Percentiles rank a stretch among this genome's conserved stretches.
Evolutionary conservation across 2,113 vertebrate genomes (phyloP).

Genomic region (Climacteris rufus): DNA sequence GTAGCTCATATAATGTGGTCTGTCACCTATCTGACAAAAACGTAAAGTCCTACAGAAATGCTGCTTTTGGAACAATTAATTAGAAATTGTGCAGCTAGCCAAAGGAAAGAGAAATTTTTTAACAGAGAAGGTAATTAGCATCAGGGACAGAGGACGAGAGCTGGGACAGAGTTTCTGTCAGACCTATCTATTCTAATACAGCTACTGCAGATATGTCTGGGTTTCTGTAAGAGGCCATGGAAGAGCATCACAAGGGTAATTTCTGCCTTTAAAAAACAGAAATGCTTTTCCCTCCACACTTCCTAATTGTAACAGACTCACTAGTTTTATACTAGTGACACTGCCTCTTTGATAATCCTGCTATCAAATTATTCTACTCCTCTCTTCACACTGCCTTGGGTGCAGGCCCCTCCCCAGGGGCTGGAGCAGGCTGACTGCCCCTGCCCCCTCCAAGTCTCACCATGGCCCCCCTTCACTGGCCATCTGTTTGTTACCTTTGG

Average conservation of each 20-base stretch:
- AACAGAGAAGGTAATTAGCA: neutral
- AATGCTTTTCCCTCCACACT: neutral
- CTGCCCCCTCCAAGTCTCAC: neutral
- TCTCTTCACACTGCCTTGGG: neutral
- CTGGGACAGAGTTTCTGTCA: neutral
- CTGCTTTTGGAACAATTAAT: neutral
- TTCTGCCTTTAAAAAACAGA: neutral
- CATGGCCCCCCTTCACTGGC: rapidly evolving
- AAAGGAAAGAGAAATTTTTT: neutral
- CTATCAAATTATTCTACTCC: neutral
- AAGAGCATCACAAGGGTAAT: neutral
- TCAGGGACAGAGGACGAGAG: neutral
- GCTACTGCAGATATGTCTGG: neutral
- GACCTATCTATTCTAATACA: neutral
- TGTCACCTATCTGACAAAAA: neutral
- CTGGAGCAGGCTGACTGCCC: neutral
- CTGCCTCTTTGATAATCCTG: neutral
- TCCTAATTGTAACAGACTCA: neutral
- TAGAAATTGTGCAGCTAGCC: neutral
- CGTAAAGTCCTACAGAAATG: neutral
- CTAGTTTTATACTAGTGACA: neutral
- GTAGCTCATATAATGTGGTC: neutral
- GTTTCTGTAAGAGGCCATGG: neutral
- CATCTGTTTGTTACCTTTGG: neutral
- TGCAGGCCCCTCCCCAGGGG: too few species aligned